Base-by-base conservation (phyloP, 2,888 invertebrate genomes). In the Anorthoa munda region DNA sequence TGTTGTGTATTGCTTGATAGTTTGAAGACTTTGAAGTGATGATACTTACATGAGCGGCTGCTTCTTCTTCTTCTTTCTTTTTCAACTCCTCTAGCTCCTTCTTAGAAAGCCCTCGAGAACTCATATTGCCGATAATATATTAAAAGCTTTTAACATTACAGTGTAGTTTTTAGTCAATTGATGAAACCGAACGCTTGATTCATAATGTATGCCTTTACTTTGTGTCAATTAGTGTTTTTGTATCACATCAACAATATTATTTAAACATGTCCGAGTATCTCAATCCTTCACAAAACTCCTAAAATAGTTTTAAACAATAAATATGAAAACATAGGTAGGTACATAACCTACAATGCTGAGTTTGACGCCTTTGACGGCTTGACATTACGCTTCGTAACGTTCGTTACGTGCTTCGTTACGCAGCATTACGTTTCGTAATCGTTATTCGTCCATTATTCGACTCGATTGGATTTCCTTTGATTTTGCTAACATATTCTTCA, bases 21-120 rank as follows among this genome's bases (percentile, higher is more conserved):
- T 61, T 53, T 48, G 2, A 1, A 39, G 0, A 45, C 18, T 61
- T 53, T 48, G 2, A 1, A 39, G 0, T 60, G 5, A 45, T 48
- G 46, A 18, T 53, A 93, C 95, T 95, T 96, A 98, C 98, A 96
- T 98, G 98, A 84, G 98, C 99, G 1, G 98, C 98, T n/a, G 98
- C 98, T 92, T 98, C 98, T 91, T 98, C 98, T 90, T 98, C 98
- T 89, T 98, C 98, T 87, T 98, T 98, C 93, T 98, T 99, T 75
- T 98, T 97, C 84, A 98, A 97, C 84, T 99, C 99, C 90, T 99
- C 99, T 15, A 98, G 92, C 93, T 98, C 98, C 85, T 97, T 98
- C 92, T 98, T 98, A n/a, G 98, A 98, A 83, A 98, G 94, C 51
- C 97, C 97, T 75, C 98, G 95, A 84, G 97, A 96, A 75, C 97